Evolutionary conservation across 2,888 invertebrate genomes (phyloP), one percentile per base, ranked within the genome.

Genomic region (Scaptomyza parva): DNA sequence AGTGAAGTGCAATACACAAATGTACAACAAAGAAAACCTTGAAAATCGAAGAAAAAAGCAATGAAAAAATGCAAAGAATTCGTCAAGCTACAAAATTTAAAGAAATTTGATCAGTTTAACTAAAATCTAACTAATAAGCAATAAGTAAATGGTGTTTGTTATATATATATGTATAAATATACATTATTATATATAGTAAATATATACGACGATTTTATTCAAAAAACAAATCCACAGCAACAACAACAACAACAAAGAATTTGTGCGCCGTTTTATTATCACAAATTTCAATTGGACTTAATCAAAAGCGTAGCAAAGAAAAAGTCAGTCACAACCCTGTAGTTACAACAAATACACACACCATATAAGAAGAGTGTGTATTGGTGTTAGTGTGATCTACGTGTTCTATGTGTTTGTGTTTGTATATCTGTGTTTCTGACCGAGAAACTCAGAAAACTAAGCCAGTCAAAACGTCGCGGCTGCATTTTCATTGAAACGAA

Each of bases 261-360:
- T 88, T 45, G 28, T 63, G 71, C 59, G 75, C 76, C 83, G 72
- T 35, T 66, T 74, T 76, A 68, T 73, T 78, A 89, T 88, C 90
- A 90, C 89, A 90, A 89, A 88, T 88, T 89, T 90, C 90, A 91
- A 91, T 91, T 91, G 90, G 88, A 89, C 91, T 91, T 90, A 91
- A 91, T 91, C 79, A 90, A 87, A 86, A 72, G 58, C 76, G 78
- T 70, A 85, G n/a, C n/a, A n/a, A n/a, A 89, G 89, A 89, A 88
- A 88, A 88, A 66, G 59, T 44, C 90, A 88, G 86, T 45, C 52
- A 76, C 63, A 59, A 48, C 61, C 53, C 33, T 50, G 33, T 35
- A 30, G 12, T 12, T 30, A 28, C 8, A 28, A 17, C 48, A 44
- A 33, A 45, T 30, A 55, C 44, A 51, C 28, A 41, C 22, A 30